These are phyloP conservation scores for Drosophila planitibia DNA, from an alignment of 2,888 invertebrate species.

Conservation along the genomic window DNA sequence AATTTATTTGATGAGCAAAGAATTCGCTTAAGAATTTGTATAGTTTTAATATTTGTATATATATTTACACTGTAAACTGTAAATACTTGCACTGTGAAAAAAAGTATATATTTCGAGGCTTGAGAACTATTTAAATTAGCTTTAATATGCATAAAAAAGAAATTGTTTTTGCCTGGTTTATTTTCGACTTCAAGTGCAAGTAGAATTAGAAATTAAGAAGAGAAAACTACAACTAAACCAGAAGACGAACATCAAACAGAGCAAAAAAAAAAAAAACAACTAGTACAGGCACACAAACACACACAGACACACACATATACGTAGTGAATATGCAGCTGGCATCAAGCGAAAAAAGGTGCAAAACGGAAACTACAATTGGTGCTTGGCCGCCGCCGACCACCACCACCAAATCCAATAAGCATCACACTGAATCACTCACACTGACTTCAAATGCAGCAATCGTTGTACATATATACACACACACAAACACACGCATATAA, in stretches of 20 bases:
- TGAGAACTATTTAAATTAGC: slow-evolving; percentile 16
- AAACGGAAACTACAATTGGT: slow-evolving; percentile 11
- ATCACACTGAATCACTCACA: slow-evolving; percentile 39
- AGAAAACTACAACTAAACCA: slow-evolving; percentile 41
- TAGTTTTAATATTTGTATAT: neutral
- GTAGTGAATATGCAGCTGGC: slow-evolving; percentile 8
- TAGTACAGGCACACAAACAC: slow-evolving; percentile 1
- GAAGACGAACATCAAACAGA: slow-evolving; percentile 34
- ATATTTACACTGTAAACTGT: neutral
- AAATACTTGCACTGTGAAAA: neutral
- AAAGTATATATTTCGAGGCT: neutral
- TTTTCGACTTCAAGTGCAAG: slow-evolving; percentile 73
- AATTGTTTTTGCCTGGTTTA: slow-evolving; percentile 45
- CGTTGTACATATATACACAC: slow-evolving; percentile 1
- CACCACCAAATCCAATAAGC: slow-evolving; percentile 49
- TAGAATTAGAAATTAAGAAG: slow-evolving; percentile 43
- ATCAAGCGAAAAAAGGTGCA: slow-evolving; percentile 16
- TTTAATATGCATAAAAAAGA: slow-evolving; percentile 16
- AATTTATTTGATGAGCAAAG: neutral
- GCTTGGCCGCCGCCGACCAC: slow-evolving; percentile 10
- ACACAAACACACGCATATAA: slow-evolving; percentile 9
- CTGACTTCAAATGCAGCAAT: slow-evolving; percentile 22
- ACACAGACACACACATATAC: neutral
- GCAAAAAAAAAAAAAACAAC: slow-evolving; percentile 3
- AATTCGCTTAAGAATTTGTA: neutral